These are phyloP conservation scores for Latheticus oryzae DNA, from an alignment of 2,888 invertebrate species.

Conservation along the genomic window DNA sequence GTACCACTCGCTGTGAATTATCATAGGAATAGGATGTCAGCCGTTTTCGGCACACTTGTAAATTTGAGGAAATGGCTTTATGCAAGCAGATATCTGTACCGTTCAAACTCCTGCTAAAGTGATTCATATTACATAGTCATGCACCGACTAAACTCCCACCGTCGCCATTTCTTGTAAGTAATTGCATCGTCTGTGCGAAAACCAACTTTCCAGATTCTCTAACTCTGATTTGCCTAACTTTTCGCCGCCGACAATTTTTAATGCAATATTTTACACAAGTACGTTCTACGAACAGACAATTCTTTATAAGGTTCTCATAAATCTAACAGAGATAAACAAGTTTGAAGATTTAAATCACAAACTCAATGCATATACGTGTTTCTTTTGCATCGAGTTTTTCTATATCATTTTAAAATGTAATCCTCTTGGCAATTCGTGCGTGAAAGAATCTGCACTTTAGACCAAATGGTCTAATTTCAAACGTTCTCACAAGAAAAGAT, in stretches of 20 bases:
- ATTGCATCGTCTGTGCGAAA: slow-evolving; percentile 34
- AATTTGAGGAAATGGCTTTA: slow-evolving; percentile 50
- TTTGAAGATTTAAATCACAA: slow-evolving; percentile 2
- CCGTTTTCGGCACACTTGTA: slow-evolving; percentile 49
- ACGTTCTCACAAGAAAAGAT: slow-evolving; percentile 9
- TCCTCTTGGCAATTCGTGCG: slow-evolving; percentile 5
- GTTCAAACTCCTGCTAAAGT: slow-evolving; percentile 45
- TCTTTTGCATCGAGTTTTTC: slow-evolving; percentile 4
- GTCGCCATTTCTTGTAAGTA: slow-evolving; percentile 45
- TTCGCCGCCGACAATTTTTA: slow-evolving; percentile 26
- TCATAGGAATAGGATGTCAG: slow-evolving; percentile 51
- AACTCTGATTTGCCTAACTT: slow-evolving; percentile 26
- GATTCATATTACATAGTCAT: slow-evolving; percentile 46
- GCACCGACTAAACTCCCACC: slow-evolving; percentile 22
- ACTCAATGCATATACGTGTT: slow-evolving; percentile 10
- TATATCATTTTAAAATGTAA: slow-evolving; percentile 8
- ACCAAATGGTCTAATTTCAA: slow-evolving; percentile 5
- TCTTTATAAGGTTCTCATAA: no score
- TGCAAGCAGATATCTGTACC: slow-evolving; percentile 47
- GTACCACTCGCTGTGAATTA: slow-evolving; percentile 43
- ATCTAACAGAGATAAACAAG: slow-evolving; percentile 2
- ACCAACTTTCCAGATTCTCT: slow-evolving; percentile 9
- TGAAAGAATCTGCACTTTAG: slow-evolving; percentile 7
- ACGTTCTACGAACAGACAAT: no score
- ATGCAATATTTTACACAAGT: slow-evolving; percentile 30